These are phyloP conservation scores for Tineola bisselliella DNA, from an alignment of 2,888 invertebrate species.

Conservation along the genomic window DNA sequence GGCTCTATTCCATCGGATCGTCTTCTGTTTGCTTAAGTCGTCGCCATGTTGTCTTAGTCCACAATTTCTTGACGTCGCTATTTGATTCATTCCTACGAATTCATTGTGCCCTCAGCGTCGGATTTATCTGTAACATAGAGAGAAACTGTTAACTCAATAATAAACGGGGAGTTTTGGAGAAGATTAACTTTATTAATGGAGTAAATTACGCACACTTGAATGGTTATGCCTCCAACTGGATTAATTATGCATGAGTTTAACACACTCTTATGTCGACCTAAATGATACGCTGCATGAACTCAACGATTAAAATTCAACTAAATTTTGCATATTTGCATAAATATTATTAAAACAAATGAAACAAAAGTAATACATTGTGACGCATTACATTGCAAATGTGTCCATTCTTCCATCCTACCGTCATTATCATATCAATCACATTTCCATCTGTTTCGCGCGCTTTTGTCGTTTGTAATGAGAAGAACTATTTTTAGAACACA, in stretches of 20 bases:
- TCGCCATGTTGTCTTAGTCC: slow-evolving; percentile 7
- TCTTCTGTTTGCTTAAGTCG: background rate
- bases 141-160: background rate
- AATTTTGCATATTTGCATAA: background rate
- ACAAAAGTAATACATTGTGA: background rate
- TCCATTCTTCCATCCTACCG: background rate
- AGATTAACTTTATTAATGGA: background rate
- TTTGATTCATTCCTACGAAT: slow-evolving; percentile 10
- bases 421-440: background rate
- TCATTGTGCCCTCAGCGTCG: slow-evolving; percentile 4
- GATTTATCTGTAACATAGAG: slow-evolving; percentile 14
- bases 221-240: background rate
- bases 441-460: background rate
- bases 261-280: background rate
- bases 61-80: background rate
- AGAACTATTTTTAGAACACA: background rate
- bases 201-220: background rate
- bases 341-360: background rate
- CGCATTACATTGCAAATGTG: background rate
- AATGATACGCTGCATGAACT: background rate
- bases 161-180: background rate
- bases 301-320: background rate
- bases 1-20: slow-evolving; percentile 12
- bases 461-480: background rate
- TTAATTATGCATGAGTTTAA: background rate